Conservation (phyloP, 2,797 vertebrate species). For the Antennarius maculatus region DNA sequence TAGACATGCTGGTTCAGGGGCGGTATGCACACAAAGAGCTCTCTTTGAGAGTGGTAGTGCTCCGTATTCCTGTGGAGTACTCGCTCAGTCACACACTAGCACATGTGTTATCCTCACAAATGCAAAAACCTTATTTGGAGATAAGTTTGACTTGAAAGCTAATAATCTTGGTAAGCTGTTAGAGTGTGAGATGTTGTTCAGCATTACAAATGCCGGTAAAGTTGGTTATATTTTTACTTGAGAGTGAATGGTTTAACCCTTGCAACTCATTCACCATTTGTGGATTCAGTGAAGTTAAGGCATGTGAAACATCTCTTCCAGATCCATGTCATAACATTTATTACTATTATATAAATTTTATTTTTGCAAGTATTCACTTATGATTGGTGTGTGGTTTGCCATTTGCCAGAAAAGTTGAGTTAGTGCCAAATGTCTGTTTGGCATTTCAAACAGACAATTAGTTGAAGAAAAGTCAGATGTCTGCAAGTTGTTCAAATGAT, state of each 20-base stretch:
- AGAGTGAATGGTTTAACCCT: no score
- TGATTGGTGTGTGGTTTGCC: no score
- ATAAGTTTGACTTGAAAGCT: constrained; percentile 8
- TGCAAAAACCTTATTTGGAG: not conserved
- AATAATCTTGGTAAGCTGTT: no score
- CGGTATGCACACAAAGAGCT: constrained; percentile 71
- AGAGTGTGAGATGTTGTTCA: no score
- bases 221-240: no score
- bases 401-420: not conserved
- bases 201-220: no score
- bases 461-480: constrained; percentile 11
- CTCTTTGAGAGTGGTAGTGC: constrained; percentile 67
- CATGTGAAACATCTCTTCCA: not conserved
- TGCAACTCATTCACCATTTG: no score
- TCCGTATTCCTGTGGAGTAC: constrained; percentile 78
- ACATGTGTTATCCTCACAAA: constrained; percentile 24
- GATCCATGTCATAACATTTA: not conserved
- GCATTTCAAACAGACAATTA: constrained; percentile 23
- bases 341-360: not conserved
- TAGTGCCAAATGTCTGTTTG: not conserved
- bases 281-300: no score
- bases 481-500: not conserved
- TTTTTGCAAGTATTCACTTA: no score
- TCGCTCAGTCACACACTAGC: constrained; percentile 41
- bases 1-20: constrained; percentile 55